Evolutionary conservation across 2,888 invertebrate species (phyloP).

Genomic region (Scaptomyza tumidula): DNA sequence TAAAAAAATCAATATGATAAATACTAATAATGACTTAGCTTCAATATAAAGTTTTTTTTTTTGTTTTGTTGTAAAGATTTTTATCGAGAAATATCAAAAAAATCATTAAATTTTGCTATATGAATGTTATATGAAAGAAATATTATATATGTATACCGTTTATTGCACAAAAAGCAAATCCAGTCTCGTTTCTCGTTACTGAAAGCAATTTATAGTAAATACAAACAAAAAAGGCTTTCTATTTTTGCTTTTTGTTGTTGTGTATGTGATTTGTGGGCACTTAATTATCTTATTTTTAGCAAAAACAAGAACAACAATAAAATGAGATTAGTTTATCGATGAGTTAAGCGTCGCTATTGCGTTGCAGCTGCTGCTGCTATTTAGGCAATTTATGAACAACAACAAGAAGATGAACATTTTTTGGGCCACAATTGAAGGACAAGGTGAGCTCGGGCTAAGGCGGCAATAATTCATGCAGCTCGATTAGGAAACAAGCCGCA

Average conservation of each 20-base stretch:
- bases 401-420: not conserved
- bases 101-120: too few relatives aligned
- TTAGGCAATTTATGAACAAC: slow-evolving; percentile 38
- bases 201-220: not conserved
- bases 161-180: slow-evolving; percentile 13
- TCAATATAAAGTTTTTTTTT: too few relatives aligned
- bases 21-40: too few relatives aligned
- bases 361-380: slow-evolving; percentile 30
- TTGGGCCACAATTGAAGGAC: slow-evolving; percentile 7
- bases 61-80: too few relatives aligned
- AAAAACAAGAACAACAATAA: too few relatives aligned
- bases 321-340: slow-evolving; percentile 49
- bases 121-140: too few relatives aligned
- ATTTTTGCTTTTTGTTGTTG: slow-evolving; percentile 4
- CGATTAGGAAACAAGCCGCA: slow-evolving; percentile 59
- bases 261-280: slow-evolving; percentile 23
- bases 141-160: too few relatives aligned
- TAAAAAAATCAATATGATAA: too few relatives aligned
- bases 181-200: slow-evolving; percentile 55
- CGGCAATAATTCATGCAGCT: slow-evolving; percentile 65
- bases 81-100: too few relatives aligned
- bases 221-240: not conserved
- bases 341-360: slow-evolving; percentile 5
- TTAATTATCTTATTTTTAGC: slow-evolving; percentile 68
- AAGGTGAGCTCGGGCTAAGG: slow-evolving; percentile 31